Base-by-base conservation (phyloP, 2,797 vertebrate species). In the Onychomys arenicola region DNA sequence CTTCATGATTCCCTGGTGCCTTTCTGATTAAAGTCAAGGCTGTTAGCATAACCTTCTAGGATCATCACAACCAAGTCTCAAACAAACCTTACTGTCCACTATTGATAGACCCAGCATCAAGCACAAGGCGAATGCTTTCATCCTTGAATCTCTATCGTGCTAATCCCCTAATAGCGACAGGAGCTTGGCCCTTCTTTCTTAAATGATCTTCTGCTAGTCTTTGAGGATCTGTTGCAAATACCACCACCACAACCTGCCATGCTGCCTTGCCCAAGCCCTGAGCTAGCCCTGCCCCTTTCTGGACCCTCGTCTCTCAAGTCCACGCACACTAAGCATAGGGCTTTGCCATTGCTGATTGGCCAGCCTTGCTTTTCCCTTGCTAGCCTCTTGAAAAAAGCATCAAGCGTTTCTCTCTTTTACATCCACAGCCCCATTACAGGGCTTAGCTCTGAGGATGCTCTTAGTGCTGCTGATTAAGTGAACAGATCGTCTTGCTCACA, bases 401-500 rank as follows among this genome's bases (percentile, higher is more conserved):
- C 13, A 65, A 88, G 73, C 82, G 81, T 90, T 92, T 81, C 63
- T 90, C 40, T 90, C 92, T 93, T 87, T 91, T 75, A 77, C 34
- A 83, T 76, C 43, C 85, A 76, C 37, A 67, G 25, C 52, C 77
- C 52, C 43, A 57, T 21, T 55, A 78, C 37, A 83, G 40, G 61
- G 67, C 34, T 83, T 77, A 93, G 85, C 73, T 90, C 59, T 82
- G 83, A 77, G 57, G 75, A 85, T 90, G 82, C 25, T 61, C 88
- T 89, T 10, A 16, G 86, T 90, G 90, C 73, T 80, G 76, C 57
- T 93, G 77, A 94, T 32, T 93, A 90, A 83, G 29, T 96, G 95
- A 96, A 95, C 32, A 80, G 96, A 95, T 85, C 67, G 63, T 85
- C 95, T 94, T 96, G 87, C 89, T 97, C 93, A 94, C 37, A 95